Evolutionary conservation across 2,797 vertebrate species (phyloP).

Genomic region (Ataeniobius toweri): DNA sequence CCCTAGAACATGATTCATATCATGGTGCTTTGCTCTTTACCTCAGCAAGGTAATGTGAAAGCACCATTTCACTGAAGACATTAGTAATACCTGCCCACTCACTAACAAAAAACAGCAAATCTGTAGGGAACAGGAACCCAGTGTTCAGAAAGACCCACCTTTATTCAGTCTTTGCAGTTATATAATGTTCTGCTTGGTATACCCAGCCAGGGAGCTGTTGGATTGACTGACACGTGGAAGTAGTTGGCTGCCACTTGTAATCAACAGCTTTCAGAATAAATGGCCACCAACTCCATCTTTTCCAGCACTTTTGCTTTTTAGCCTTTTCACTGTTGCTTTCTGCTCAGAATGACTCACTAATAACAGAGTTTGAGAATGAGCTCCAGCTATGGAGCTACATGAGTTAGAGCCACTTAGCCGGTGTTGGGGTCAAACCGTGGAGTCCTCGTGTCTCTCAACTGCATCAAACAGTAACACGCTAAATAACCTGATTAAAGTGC

Average conservation of each 20-base stretch:
- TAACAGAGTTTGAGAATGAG: not conserved
- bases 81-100: not conserved
- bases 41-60: not conserved
- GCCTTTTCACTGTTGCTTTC: not conserved
- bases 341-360: not conserved
- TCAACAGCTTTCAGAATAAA: slow-evolving; percentile 32
- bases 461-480: not conserved
- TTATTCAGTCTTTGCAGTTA: slow-evolving; percentile 16
- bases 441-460: not conserved
- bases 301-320: not conserved
- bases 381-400: not conserved
- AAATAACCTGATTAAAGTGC: not conserved
- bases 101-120: not conserved
- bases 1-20: not conserved
- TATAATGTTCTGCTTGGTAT: slow-evolving; percentile 9
- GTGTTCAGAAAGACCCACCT: slow-evolving; percentile 1
- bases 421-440: slow-evolving; percentile 7
- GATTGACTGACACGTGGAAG: slow-evolving; percentile 1
- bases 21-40: not conserved
- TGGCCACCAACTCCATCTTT: slow-evolving; percentile 2
- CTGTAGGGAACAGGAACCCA: slow-evolving; percentile 6
- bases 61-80: not conserved
- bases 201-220: not conserved
- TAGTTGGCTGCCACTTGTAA: slow-evolving; percentile 3
- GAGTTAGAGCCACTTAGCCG: not conserved